Conservation (phyloP, 2,113 vertebrate genomes). For the Neodon shergylaensis region DNA sequence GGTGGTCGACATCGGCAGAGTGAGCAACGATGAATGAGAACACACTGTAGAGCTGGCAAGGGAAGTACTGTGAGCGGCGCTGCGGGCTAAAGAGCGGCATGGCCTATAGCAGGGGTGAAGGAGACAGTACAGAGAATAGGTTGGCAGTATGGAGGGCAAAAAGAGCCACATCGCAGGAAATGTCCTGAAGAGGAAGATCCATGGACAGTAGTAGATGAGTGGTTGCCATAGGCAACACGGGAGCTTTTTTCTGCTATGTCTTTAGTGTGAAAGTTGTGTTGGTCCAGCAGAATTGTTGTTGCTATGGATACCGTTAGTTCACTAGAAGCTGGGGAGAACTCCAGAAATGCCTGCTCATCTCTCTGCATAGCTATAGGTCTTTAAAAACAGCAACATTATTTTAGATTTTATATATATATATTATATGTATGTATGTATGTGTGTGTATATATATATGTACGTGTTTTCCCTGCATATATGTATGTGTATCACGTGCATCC, state of each 20-base stretch:
- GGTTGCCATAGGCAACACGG: background rate
- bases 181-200: background rate
- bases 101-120: background rate
- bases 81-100: background rate
- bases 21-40: background rate
- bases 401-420: background rate
- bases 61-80: background rate
- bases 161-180: background rate
- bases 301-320: background rate
- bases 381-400: background rate
- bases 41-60: background rate
- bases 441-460: background rate
- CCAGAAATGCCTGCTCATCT: background rate
- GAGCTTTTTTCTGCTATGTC: background rate
- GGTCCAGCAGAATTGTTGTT: background rate
- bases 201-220: background rate
- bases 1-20: no score
- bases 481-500: background rate
- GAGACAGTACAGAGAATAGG: background rate
- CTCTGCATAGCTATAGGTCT: background rate
- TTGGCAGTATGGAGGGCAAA: background rate
- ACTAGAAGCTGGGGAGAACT: background rate
- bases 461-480: background rate
- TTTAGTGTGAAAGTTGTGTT: background rate
- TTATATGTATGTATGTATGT: no score